phyloP scores from a whole-genome alignment of 1,140 invertebrate species.

The Galendromus occidentalis region DNA sequence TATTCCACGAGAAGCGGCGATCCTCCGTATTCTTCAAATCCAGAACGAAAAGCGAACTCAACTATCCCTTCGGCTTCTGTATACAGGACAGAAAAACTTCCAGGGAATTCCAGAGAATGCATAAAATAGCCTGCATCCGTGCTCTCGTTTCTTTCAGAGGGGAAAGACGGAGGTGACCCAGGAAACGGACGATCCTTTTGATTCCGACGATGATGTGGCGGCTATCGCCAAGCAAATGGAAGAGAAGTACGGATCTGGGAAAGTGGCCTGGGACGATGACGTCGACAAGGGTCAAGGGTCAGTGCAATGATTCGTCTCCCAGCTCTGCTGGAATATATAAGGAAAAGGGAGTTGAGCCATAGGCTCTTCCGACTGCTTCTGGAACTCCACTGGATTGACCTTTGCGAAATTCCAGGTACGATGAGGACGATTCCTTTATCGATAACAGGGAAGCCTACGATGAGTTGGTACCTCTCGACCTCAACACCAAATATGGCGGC shows the following conservation, averaged over 20 bases:
- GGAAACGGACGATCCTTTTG: constrained; percentile 16
- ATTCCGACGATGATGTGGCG: constrained; percentile 20
- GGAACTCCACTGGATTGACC: no score
- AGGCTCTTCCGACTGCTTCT: no score
- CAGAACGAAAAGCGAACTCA: no score
- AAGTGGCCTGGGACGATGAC: neutral
- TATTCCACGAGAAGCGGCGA: no score
- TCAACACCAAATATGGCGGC: constrained; percentile 28
- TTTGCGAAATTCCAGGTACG: constrained; percentile 21
- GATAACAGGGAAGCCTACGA: constrained; percentile 31
- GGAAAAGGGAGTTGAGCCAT: no score
- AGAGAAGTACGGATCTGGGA: constrained; percentile 25
- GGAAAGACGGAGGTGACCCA: neutral
- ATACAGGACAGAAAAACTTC: no score
- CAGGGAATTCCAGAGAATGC: neutral
- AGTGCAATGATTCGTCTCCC: neutral
- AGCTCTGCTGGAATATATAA: no score
- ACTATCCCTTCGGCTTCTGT: no score
- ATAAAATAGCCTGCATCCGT: neutral
- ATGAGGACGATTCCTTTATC: constrained; percentile 28
- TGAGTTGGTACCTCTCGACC: constrained; percentile 26
- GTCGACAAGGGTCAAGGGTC: constrained; percentile 12
- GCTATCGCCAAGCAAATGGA: constrained; percentile 26
- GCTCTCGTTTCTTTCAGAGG: neutral
- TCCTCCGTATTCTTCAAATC: no score